These are phyloP conservation scores for Plutomurus gul DNA, from an alignment of 1,140 invertebrate species.

Conservation along the genomic window DNA sequence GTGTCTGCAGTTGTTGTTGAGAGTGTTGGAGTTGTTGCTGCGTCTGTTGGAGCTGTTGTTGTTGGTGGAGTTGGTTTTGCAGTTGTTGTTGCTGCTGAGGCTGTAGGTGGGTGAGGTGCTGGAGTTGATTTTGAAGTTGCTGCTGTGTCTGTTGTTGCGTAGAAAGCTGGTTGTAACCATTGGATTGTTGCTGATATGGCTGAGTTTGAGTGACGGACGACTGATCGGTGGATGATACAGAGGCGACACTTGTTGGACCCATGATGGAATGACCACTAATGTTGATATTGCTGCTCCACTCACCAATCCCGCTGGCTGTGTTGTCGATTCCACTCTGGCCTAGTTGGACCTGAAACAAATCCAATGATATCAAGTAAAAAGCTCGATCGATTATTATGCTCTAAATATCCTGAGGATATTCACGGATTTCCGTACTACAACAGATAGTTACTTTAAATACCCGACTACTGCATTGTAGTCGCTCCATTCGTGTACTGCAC, in stretches of 20 bases:
- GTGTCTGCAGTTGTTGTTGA: too few relatives aligned
- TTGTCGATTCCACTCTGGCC: not conserved
- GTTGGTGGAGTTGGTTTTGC: slow-evolving; percentile 38
- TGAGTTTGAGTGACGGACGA: slow-evolving; percentile 42
- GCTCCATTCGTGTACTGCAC: not conserved
- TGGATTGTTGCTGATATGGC: slow-evolving; percentile 40
- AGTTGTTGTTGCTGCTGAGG: slow-evolving; percentile 47
- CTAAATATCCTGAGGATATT: too few relatives aligned
- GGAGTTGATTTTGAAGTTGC: slow-evolving; percentile 28
- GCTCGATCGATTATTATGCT: not conserved
- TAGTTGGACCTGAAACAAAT: slow-evolving; percentile 36
- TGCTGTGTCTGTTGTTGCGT: not conserved
- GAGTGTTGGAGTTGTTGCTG: slow-evolving; percentile 47
- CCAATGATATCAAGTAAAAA: not conserved
- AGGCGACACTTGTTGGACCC: slow-evolving; percentile 41
- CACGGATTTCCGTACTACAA: not conserved
- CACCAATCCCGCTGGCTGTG: not conserved
- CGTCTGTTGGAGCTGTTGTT: slow-evolving; percentile 43
- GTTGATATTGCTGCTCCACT: slow-evolving; percentile 40
- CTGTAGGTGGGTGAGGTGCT: slow-evolving; percentile 35
- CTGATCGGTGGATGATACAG: slow-evolving; percentile 33
- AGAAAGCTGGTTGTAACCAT: not conserved
- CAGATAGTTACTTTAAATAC: not conserved
- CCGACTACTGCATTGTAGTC: too few relatives aligned
- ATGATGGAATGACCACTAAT: slow-evolving; percentile 36